A percentile compares a stretch with the other conserved stretches of the same genome.
Evolutionary conservation across 2,113 vertebrate genomes (phyloP).

Genomic region (Cairina moschata): DNA sequence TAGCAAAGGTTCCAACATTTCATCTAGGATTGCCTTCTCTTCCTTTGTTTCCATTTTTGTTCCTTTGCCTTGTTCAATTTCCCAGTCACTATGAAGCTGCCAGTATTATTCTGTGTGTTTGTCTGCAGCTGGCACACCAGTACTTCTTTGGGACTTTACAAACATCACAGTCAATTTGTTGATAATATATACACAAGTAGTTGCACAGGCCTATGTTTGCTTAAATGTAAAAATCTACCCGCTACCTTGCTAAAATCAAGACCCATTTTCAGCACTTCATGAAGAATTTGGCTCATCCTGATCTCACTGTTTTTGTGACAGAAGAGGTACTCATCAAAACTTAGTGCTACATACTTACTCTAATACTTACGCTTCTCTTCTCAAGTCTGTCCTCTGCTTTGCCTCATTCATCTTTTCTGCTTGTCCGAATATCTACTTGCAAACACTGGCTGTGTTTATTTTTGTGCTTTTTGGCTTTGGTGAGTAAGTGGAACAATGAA

Average conservation of each 20-base stretch:
- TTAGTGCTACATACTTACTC: not conserved
- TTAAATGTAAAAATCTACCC: not conserved
- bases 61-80: not conserved
- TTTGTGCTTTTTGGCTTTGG: not conserved
- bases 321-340: not conserved
- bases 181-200: not conserved
- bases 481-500: not conserved
- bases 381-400: not conserved
- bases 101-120: not conserved
- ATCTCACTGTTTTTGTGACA: not conserved
- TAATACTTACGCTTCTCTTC: not conserved
- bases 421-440: not conserved
- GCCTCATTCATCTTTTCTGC: not conserved
- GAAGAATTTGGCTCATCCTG: not conserved
- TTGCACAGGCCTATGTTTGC: conserved; percentile 2
- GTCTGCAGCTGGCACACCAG: not conserved
- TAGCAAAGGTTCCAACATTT: not conserved
- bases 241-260: not conserved
- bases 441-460: not conserved
- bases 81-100: not conserved
- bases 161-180: not conserved
- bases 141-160: not conserved
- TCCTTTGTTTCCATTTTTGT: not conserved
- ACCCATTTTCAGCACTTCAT: not conserved
- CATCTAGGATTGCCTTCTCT: not conserved